Evolutionary conservation across 2,113 vertebrate species (phyloP).

Genomic region (Diadophis punctatus): DNA sequence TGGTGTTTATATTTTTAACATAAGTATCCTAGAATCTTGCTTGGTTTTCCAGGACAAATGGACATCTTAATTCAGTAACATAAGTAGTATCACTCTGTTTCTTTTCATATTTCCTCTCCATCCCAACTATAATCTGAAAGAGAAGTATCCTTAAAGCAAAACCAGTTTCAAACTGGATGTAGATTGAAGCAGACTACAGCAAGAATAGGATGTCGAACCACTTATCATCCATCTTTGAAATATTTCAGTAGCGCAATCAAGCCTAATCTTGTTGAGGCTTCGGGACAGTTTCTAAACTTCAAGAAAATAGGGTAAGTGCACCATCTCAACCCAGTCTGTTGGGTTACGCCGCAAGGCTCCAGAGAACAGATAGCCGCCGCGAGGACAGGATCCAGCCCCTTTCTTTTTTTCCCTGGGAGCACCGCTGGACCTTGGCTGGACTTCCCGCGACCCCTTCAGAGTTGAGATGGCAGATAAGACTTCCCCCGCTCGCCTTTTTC

Average conservation of each 20-base stretch:
- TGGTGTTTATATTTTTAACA: background rate
- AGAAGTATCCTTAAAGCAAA: background rate
- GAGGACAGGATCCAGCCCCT: background rate
- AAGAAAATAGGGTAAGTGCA: background rate
- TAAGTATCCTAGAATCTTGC: background rate
- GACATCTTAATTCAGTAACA: background rate
- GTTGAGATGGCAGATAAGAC: background rate
- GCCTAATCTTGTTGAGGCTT: rapidly evolving
- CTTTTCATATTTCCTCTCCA: background rate
- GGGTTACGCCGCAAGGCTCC: background rate
- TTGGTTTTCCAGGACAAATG: background rate
- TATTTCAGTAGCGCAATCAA: background rate
- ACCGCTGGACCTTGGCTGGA: background rate
- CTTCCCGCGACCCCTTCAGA: background rate
- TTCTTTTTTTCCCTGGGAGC: background rate
- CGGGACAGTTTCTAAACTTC: background rate
- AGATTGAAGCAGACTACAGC: background rate
- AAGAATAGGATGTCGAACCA: background rate
- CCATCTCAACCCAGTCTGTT: background rate
- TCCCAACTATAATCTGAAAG: background rate
- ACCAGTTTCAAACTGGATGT: background rate
- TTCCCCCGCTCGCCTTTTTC: too few species aligned
- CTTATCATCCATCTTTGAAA: background rate
- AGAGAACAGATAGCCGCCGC: background rate
- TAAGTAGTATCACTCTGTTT: background rate